A percentile compares a stretch with the other conserved stretches of the same genome.
Evolutionary conservation across 2,113 vertebrate species (phyloP).

Genomic region (Edolisoma coerulescens): DNA sequence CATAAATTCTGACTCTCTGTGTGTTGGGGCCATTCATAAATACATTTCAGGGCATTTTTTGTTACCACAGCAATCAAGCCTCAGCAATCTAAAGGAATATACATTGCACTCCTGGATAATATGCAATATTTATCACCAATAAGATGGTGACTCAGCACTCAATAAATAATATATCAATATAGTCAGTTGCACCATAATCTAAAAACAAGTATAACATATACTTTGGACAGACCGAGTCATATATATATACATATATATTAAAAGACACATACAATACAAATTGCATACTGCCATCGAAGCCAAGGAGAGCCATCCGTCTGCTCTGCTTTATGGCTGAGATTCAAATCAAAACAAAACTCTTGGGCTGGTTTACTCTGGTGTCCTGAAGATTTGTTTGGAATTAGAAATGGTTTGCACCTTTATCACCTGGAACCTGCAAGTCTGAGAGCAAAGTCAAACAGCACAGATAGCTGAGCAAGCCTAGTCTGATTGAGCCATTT

Average conservation of each 20-base stretch:
- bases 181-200: slow-evolving; percentile 77
- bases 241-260: slow-evolving; percentile 64
- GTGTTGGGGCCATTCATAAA: slow-evolving; percentile 61
- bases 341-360: slow-evolving; percentile 31
- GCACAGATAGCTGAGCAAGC: slow-evolving; percentile 59
- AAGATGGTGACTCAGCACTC: slow-evolving; percentile 76
- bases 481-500: slow-evolving; percentile 64
- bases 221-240: slow-evolving; percentile 68
- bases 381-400: slow-evolving; percentile 28
- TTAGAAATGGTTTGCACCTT: slow-evolving; percentile 18
- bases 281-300: slow-evolving; percentile 69
- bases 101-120: slow-evolving; percentile 79
- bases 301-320: slow-evolving; percentile 40
- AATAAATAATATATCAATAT: slow-evolving; percentile 84
- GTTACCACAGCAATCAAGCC: slow-evolving; percentile 75
- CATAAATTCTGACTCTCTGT: slow-evolving; percentile 25
- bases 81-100: slow-evolving; percentile 80
- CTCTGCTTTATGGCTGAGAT: slow-evolving; percentile 62
- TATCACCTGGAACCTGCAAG: slow-evolving; percentile 21
- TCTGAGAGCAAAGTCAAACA: slow-evolving; percentile 40
- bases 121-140: slow-evolving; percentile 72
- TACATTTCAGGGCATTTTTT: slow-evolving; percentile 70
- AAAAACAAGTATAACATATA: slow-evolving; percentile 74
- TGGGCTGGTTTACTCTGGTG: slow-evolving; percentile 45
- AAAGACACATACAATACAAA: slow-evolving; percentile 70